phyloP scores from a whole-genome alignment of 1,140 invertebrate genomes.

The Teleogryllus occipitalis region DNA sequence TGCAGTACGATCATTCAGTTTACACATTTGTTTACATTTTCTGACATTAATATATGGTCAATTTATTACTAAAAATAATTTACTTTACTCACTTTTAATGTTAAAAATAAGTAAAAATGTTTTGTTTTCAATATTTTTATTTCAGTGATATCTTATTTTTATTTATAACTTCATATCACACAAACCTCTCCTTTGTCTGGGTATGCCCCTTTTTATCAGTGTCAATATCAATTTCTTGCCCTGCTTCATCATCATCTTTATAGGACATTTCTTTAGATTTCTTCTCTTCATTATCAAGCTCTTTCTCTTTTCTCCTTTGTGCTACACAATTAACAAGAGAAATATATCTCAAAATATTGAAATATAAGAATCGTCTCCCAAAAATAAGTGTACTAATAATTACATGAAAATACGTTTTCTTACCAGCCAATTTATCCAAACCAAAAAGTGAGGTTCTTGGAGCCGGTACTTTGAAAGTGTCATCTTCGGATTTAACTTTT shows the following conservation, averaged over 20 bases:
- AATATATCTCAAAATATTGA: not conserved
- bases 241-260: slow-evolving; percentile 50
- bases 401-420: slow-evolving; percentile 7
- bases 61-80: too few species aligned
- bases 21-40: too few species aligned
- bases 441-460: slow-evolving; percentile 68
- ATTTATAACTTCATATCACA: not conserved
- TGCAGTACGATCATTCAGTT: too few species aligned
- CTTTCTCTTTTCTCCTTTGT: slow-evolving; percentile 55
- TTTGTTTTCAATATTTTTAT: too few species aligned
- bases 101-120: too few species aligned
- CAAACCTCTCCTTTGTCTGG: slow-evolving; percentile 25
- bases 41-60: too few species aligned
- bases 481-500: slow-evolving; percentile 46
- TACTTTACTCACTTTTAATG: too few species aligned
- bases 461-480: slow-evolving; percentile 65
- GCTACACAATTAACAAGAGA: slow-evolving; percentile 34
- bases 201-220: slow-evolving; percentile 25
- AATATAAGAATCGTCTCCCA: slow-evolving; percentile 13
- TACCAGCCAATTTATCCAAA: slow-evolving; percentile 73
- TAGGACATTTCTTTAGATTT: slow-evolving; percentile 50
- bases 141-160: too few species aligned
- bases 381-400: not conserved
- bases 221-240: slow-evolving; percentile 35
- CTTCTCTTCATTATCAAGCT: slow-evolving; percentile 42